Evolutionary conservation across 2,113 vertebrate genomes (phyloP), one percentile per base, ranked within the genome.

Genomic region (Patagioenas fasciata): DNA sequence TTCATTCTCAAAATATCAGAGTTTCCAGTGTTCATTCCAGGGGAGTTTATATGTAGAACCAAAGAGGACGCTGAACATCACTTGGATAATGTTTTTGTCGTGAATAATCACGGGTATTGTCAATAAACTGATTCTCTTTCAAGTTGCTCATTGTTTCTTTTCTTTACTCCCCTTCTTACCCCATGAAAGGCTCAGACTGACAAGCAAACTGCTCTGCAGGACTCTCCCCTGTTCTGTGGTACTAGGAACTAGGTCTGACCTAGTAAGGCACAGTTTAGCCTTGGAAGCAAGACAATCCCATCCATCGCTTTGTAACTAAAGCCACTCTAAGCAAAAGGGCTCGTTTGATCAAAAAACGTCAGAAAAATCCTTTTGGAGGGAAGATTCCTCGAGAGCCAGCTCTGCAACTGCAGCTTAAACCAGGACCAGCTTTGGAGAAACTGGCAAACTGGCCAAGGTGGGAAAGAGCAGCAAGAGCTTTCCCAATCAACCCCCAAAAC

Each of bases 141-240:
- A 47, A 44, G 38, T 21, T 31, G 24, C 64, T 16, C 11, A 7
- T 13, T 7, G 18, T 44, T 85, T 48, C 44, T 44, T 44, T 19
- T 44, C 48, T 23, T 50, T 50, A 24, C 18, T 64, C 40, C 36
- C 58, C n/a, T n/a, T 73, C 32, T n/a, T n/a, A 31, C 21, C 12
- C 54, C 38, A 7, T 14, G 28, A 42, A 69, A 12, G 40, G 31
- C 15, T 36, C 34, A 67, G 12, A 9, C 53, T 47, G 44, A 36
- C 40, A 54, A 34, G 32, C 16, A 42, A 38, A 58, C 0, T 1
- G 21, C 36, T 80, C 58, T 19, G 21, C 36, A 44, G 24, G 26
- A 34, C n/a, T 38, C 32, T 21, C 13, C 40, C 50, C 16, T 50
- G 3, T 26, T 15, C 23, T 1, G 0, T 1, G 10, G n/a, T 11